Percentiles rank a stretch among this genome's conserved stretches.
phyloP scores from a whole-genome alignment of 2,888 invertebrate genomes.

The Teinopalpus imperialis region DNA sequence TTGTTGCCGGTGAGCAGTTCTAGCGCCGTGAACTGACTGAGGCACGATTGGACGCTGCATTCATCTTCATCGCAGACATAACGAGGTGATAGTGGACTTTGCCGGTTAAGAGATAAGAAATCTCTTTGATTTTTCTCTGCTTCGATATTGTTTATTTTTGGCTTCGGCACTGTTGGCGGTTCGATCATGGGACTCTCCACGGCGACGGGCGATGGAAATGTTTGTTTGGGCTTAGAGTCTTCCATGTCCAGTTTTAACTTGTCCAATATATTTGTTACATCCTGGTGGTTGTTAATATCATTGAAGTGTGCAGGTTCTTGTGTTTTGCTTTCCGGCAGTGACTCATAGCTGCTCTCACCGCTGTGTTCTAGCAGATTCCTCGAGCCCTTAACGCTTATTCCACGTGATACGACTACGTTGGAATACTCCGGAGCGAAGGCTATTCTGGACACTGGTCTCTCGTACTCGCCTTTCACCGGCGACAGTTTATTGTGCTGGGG shows the following conservation, averaged over 20 bases:
- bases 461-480: conserved; percentile 59
- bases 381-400: conserved; percentile 66
- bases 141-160: conserved; percentile 55
- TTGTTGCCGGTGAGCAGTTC: conserved; percentile 96
- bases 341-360: conserved; percentile 63
- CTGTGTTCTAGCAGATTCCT: conserved; percentile 61
- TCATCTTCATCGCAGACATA: conserved; percentile 89
- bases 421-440: conserved; percentile 65
- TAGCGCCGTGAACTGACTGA: conserved; percentile 95
- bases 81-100: conserved; percentile 83
- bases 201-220: conserved; percentile 49
- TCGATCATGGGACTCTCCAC: conserved; percentile 42
- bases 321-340: conserved; percentile 49
- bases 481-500: conserved; percentile 65
- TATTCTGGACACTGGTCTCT: conserved; percentile 57
- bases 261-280: conserved; percentile 46
- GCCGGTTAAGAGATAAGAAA: conserved; percentile 50
- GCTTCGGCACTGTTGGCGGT: conserved; percentile 44
- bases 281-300: conserved; percentile 50
- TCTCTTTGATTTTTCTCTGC: conserved; percentile 50
- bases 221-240: conserved; percentile 45
- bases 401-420: conserved; percentile 66
- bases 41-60: conserved; percentile 93
- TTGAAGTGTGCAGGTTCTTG: conserved; percentile 38
- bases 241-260: conserved; percentile 62